A percentile compares a stretch with the other conserved stretches of the same genome.
These are phyloP conservation scores for Cecropterus lyciades DNA, from an alignment of 1,140 invertebrate genomes.

Conservation along the genomic window DNA sequence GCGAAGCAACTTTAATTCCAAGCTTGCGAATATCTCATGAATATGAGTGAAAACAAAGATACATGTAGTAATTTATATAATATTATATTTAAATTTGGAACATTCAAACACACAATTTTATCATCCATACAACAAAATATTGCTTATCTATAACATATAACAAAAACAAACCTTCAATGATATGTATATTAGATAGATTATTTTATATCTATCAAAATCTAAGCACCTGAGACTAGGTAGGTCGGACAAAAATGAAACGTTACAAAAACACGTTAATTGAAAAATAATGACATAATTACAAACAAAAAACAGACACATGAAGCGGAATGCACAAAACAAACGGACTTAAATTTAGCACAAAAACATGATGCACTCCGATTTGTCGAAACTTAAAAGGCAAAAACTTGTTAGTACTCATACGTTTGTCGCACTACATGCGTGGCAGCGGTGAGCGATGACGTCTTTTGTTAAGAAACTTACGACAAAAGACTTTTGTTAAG, in stretches of 20 bases:
- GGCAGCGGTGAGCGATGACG: no score
- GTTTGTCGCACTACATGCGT: neutral
- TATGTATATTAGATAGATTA: neutral
- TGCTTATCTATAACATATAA: no score
- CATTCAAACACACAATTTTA: no score
- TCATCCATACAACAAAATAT: neutral
- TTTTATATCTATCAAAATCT: neutral
- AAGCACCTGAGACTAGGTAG: no score
- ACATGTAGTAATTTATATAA: no score
- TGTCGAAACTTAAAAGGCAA: slow-evolving; percentile 49
- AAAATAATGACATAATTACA: slow-evolving; percentile 36
- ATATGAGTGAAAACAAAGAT: no score
- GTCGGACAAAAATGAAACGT: neutral
- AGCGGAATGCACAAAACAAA: slow-evolving; percentile 35
- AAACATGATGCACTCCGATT: slow-evolving; percentile 40
- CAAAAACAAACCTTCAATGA: no score
- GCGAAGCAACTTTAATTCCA: no score
- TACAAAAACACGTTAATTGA: slow-evolving; percentile 31
- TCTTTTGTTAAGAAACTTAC: no score
- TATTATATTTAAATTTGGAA: no score
- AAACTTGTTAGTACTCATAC: slow-evolving; percentile 42
- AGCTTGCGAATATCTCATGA: no score
- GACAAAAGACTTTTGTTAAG: no score
- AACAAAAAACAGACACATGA: slow-evolving; percentile 27
- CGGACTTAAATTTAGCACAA: slow-evolving; percentile 18